Evolutionary conservation across 2,797 vertebrate genomes (phyloP).

Genomic region (Sebastiscus albofasciatus): DNA sequence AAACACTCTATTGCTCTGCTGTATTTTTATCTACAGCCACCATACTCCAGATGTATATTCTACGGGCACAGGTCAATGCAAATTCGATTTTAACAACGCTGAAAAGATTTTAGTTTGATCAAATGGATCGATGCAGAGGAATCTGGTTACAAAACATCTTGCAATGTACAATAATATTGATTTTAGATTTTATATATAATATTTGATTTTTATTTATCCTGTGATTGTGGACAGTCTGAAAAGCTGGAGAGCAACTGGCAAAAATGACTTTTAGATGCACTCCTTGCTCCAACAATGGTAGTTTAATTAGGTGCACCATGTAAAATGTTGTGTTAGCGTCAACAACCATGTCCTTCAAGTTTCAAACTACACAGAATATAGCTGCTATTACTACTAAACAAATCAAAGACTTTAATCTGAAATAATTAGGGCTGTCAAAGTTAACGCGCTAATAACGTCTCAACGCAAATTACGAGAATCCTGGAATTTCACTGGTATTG

Average conservation of each 20-base stretch:
- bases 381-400: not conserved
- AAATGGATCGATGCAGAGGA: slow-evolving; percentile 23
- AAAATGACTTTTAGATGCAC: not conserved
- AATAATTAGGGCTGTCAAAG: no score
- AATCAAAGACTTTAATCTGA: no score
- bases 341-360: not conserved
- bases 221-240: not conserved
- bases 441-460: no score
- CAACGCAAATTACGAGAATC: no score
- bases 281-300: not conserved
- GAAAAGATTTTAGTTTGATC: slow-evolving; percentile 37
- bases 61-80: slow-evolving; percentile 20
- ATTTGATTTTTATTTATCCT: not conserved
- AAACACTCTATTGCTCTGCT: slow-evolving; percentile 9
- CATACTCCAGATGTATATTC: not conserved
- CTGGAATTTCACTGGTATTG: no score
- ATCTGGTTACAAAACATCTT: slow-evolving; percentile 33
- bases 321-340: not conserved
- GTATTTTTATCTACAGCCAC: slow-evolving; percentile 32
- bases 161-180: slow-evolving; percentile 20
- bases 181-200: not conserved
- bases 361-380: not conserved
- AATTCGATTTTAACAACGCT: slow-evolving; percentile 26
- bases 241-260: not conserved
- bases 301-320: not conserved